Evolutionary conservation across 2,888 invertebrate genomes (phyloP).

Genomic region (Apoda limacodes): DNA sequence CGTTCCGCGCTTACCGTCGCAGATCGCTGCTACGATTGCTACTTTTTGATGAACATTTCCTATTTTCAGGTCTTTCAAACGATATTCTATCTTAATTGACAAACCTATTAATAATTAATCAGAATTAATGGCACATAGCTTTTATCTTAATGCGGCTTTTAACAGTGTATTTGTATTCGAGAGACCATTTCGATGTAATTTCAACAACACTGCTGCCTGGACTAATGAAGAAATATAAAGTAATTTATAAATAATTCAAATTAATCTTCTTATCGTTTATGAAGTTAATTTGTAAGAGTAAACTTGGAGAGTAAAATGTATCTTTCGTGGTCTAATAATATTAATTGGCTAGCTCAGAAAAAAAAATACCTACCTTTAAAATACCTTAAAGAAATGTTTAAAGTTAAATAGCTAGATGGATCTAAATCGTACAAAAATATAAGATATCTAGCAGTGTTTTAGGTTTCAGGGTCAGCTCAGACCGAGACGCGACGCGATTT

Average conservation of each 20-base stretch:
- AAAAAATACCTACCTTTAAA: too few species aligned
- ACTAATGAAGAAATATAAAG: constrained; percentile 59
- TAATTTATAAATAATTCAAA: constrained; percentile 51
- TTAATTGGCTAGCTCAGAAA: too few species aligned
- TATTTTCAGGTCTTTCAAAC: constrained; percentile 51
- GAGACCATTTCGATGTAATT: constrained; percentile 55
- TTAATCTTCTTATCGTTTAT: too few species aligned
- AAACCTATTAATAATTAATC: constrained; percentile 63
- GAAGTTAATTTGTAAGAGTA: too few species aligned
- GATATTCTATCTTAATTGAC: constrained; percentile 58
- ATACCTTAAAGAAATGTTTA: too few species aligned
- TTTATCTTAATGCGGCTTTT: constrained; percentile 64
- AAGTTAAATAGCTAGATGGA: too few species aligned
- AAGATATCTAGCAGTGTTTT: too few species aligned
- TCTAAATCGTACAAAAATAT: too few species aligned
- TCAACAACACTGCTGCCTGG: constrained; percentile 41
- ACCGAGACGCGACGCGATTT: too few species aligned
- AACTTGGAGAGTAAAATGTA: too few species aligned
- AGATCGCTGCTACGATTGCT: constrained; percentile 52
- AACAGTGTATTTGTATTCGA: constrained; percentile 57
- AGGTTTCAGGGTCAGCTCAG: too few species aligned
- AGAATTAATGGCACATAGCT: constrained; percentile 57
- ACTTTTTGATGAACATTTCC: constrained; percentile 63
- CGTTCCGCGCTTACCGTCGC: constrained; percentile 64
- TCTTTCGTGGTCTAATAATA: too few species aligned